Percentiles rank a stretch among this genome's conserved stretches.
phyloP scores from a whole-genome alignment of 2,797 vertebrate genomes.

The Adelosebastes latens region DNA sequence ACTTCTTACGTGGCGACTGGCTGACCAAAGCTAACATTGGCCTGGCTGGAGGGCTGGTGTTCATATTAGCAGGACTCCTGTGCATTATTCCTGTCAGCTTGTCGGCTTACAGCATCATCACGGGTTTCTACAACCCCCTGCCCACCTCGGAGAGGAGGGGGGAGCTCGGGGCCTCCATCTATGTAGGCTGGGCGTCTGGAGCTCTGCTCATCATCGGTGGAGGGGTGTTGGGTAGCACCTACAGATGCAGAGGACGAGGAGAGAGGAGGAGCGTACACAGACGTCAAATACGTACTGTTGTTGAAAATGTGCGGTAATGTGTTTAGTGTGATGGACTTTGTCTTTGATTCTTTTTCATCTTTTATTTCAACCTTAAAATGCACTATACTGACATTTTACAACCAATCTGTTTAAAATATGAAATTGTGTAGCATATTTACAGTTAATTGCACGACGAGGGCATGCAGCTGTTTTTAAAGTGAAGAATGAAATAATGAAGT shows the following conservation, averaged over 20 bases:
- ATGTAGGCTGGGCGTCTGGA: constrained; percentile 82
- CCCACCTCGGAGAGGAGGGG: constrained; percentile 57
- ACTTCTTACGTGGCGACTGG: constrained; percentile 68
- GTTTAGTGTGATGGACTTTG: not conserved
- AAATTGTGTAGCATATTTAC: not conserved
- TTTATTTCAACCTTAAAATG: constrained; percentile 13
- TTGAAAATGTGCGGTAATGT: not conserved
- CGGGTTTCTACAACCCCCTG: constrained; percentile 76
- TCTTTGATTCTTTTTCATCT: not conserved
- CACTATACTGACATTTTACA: not conserved
- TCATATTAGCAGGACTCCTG: constrained; percentile 76
- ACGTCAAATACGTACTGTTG: not conserved
- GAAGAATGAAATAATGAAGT: constrained; percentile 11
- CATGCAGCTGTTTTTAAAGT: not conserved
- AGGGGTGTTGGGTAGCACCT: constrained; percentile 73
- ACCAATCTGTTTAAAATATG: not conserved
- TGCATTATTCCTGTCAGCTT: constrained; percentile 81
- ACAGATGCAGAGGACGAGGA: constrained; percentile 63
- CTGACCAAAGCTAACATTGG: constrained; percentile 70
- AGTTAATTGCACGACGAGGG: not conserved
- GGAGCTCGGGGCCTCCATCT: constrained; percentile 83
- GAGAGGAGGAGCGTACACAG: not conserved
- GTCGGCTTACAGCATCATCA: constrained; percentile 80
- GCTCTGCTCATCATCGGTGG: constrained; percentile 80
- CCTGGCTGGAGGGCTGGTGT: constrained; percentile 72